Evolutionary conservation across 2,797 vertebrate species (phyloP).

Genomic region (Oreonectes daqikongensis): DNA sequence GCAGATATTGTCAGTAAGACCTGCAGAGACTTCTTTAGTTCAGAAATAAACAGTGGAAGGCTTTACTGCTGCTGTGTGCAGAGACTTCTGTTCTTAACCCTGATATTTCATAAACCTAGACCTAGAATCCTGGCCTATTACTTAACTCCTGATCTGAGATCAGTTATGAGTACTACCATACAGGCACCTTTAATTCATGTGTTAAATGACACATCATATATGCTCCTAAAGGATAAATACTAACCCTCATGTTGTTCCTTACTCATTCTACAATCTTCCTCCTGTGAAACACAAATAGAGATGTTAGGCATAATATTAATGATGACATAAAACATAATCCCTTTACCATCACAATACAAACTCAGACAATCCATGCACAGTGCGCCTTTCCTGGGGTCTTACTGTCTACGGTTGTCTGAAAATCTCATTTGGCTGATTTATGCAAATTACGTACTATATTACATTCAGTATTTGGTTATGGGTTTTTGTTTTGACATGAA

Average conservation of each 20-base stretch:
- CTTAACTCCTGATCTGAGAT: conserved; percentile 15
- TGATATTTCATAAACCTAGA: not conserved
- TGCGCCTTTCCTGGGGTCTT: not conserved
- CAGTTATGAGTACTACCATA: not conserved
- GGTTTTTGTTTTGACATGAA: not conserved
- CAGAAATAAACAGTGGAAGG: not conserved
- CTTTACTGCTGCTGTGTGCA: conserved; percentile 10
- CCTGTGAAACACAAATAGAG: not conserved
- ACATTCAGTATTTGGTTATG: not conserved
- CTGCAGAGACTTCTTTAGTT: not conserved
- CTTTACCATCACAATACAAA: not conserved
- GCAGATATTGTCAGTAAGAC: not conserved
- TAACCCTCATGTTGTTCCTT: not conserved
- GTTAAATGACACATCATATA: not conserved
- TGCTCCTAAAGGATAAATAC: not conserved
- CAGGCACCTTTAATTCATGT: not conserved
- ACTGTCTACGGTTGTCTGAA: not conserved
- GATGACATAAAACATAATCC: not conserved
- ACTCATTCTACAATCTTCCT: not conserved
- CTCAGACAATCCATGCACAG: not conserved
- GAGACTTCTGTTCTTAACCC: conserved; percentile 23
- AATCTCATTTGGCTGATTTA: conserved; percentile 5
- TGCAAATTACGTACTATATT: conserved; percentile 14
- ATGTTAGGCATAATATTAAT: not conserved
- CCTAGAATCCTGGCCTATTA: not conserved